Evolutionary conservation across 2,113 vertebrate species (phyloP).

Genomic region (Tychaedon coryphoeus): DNA sequence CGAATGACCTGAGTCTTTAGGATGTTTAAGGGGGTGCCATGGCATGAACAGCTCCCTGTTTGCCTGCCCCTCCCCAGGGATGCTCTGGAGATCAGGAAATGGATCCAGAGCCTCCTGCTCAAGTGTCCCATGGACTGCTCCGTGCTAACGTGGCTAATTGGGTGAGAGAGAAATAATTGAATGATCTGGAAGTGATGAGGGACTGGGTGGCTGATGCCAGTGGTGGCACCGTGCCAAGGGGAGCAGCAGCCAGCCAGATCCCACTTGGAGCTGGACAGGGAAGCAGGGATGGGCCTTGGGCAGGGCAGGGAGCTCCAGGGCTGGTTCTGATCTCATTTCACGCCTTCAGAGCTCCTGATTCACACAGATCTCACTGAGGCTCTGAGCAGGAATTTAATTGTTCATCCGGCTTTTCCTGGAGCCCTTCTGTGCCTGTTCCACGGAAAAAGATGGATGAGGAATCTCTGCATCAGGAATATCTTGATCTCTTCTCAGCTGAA

Average conservation of each 20-base stretch:
- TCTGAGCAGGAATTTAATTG: neutral
- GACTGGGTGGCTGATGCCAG: neutral
- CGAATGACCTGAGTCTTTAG: fast-evolving
- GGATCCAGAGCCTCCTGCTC: neutral
- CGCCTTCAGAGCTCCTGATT: neutral
- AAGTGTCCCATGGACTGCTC: neutral
- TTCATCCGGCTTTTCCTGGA: neutral
- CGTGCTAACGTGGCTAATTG: neutral
- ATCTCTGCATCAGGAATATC: neutral
- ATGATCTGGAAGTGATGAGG: neutral
- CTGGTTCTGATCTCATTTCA: neutral
- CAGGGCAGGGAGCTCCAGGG: neutral
- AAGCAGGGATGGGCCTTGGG: neutral
- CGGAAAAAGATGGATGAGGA: fast-evolving
- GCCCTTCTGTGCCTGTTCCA: neutral
- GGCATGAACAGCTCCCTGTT: neutral
- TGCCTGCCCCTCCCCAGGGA: neutral
- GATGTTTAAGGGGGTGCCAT: neutral
- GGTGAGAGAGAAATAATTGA: neutral
- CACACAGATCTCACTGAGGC: neutral
- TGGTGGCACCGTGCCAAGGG: neutral
- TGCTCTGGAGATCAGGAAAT: neutral
- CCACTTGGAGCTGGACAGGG: neutral
- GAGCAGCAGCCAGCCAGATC: neutral
- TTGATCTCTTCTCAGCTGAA: neutral